Percentiles rank a stretch among this genome's conserved stretches.
Evolutionary conservation across 37 sponge, comb jelly and placozoan genomes (phyloP).

Genomic region (Agelas oroides): DNA sequence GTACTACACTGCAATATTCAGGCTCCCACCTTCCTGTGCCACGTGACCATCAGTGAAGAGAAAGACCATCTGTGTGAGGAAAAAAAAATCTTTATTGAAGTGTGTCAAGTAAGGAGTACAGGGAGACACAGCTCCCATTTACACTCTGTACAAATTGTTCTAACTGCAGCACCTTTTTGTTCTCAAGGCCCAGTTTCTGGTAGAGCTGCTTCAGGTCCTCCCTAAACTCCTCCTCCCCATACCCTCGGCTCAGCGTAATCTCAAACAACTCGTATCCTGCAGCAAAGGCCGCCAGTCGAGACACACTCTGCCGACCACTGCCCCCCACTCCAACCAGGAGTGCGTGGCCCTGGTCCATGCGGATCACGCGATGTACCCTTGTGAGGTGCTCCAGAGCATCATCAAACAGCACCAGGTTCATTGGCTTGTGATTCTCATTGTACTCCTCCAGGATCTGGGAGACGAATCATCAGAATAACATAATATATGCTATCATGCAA

Average conservation of each 20-base stretch:
- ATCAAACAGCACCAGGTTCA: conserved; percentile 99
- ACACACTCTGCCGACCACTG: conserved; percentile 95
- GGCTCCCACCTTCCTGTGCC: conserved; percentile 92
- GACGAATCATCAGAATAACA: too few relatives aligned
- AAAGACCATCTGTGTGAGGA: conserved; percentile 76
- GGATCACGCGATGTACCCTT: conserved; percentile 91
- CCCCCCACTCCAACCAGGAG: conserved; percentile 99
- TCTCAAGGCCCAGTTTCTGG: conserved; percentile 94
- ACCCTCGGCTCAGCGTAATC: conserved; percentile 96
- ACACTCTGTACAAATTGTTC: too few relatives aligned
- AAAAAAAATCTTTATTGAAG: neutral
- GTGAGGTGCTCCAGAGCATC: conserved; percentile 97
- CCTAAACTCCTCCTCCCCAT: conserved; percentile 96
- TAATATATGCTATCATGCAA: too few relatives aligned
- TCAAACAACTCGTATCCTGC: conserved; percentile 99
- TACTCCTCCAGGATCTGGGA: conserved; percentile 93
- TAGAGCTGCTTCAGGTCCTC: conserved; percentile 98
- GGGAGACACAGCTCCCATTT: too few relatives aligned
- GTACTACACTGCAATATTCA: too few relatives aligned
- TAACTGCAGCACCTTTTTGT: conserved; percentile 77
- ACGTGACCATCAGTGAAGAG: conserved; percentile 99
- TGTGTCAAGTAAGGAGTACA: too few relatives aligned
- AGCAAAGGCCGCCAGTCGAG: conserved; percentile 96
- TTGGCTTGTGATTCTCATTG: conserved; percentile 86
- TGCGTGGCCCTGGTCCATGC: conserved; percentile 97